Base-by-base conservation (phyloP, 2,113 vertebrate species). In the Tringa solitaria region DNA sequence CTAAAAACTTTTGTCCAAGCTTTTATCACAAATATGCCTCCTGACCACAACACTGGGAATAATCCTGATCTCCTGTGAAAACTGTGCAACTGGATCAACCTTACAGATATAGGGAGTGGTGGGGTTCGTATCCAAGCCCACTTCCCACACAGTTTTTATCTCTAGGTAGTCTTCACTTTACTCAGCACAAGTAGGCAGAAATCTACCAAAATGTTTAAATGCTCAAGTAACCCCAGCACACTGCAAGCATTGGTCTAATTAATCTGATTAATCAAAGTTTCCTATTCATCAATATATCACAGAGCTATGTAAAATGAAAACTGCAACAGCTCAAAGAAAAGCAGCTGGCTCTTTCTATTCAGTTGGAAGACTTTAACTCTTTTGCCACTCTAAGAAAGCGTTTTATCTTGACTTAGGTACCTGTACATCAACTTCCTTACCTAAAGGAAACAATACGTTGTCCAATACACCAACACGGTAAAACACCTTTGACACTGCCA, bases 381-480 rank as follows among this genome's bases (percentile, higher is more conserved):
- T 81, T 63, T 68, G 22, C 22, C 3, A 3, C 5, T 35, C 43
- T 6, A 45, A 30, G 33, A 27, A 51, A 91, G 21, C 18, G 21
- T 68, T 73, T 65, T 8, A 78, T 59, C 46, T 56, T 56, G n/a
- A 51, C 33, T 73, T 59, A 37, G 21, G 24, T 26, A 73, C 7
- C 63, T 91, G 20, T 41, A 86, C 48, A 65, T 81, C 26, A 41
- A 0, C 20, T 64, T 83, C 24, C 24, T 80, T 79, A 63, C 32
- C 48, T 82, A 79, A 70, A 83, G 17, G 17, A 81, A 94, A 82
- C 24, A 72, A 41, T 4, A 23, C 17, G 20, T 39, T 75, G 22
- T 27, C 32, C 35, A 61, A 13, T 21, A 73, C 8, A 41, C 12
- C 0, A 0, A 50, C n/a, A 77, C 0, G 51, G 37, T 48, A 50